Percentiles rank a stretch among this genome's conserved stretches.
These are phyloP conservation scores for Eustalomyia histrio DNA, from an alignment of 2,888 invertebrate genomes.

Conservation along the genomic window DNA sequence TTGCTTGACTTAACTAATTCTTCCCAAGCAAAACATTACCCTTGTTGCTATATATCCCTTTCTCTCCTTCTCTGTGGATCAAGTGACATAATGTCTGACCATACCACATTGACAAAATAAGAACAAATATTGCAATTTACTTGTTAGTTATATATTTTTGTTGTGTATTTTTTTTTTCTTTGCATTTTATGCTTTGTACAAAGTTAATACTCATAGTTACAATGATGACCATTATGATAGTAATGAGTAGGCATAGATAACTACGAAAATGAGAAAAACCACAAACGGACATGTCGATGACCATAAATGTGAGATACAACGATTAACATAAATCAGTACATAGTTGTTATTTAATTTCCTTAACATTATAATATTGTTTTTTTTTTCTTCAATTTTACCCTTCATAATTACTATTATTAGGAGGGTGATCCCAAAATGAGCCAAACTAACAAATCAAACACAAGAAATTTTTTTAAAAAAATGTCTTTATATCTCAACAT, in stretches of 20 bases:
- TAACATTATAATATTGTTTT: slow-evolving; percentile 43
- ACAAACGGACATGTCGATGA: slow-evolving; percentile 64
- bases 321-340: slow-evolving; percentile 68
- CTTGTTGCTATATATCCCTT: not conserved
- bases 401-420: slow-evolving; percentile 40
- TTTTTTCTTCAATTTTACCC: slow-evolving; percentile 9
- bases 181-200: slow-evolving; percentile 22
- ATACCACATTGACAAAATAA: not conserved
- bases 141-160: slow-evolving; percentile 34
- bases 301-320: slow-evolving; percentile 63
- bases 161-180: slow-evolving; percentile 1
- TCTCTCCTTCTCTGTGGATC: slow-evolving; percentile 2
- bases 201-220: slow-evolving; percentile 31
- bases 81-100: slow-evolving; percentile 33
- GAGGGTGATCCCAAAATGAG: too few relatives aligned
- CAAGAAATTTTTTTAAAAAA: too few relatives aligned
- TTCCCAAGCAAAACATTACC: not conserved
- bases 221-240: slow-evolving; percentile 1
- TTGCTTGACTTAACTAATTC: slow-evolving; percentile 34
- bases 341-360: slow-evolving; percentile 62
- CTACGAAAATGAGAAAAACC: slow-evolving; percentile 59
- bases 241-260: slow-evolving; percentile 38
- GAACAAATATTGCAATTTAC: slow-evolving; percentile 48
- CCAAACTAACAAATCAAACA: too few relatives aligned
- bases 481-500: too few relatives aligned